A percentile compares a stretch with the other conserved stretches of the same genome.
These are phyloP conservation scores for Aptenodytes patagonicus DNA, from an alignment of 2,113 vertebrate species.

Conservation along the genomic window DNA sequence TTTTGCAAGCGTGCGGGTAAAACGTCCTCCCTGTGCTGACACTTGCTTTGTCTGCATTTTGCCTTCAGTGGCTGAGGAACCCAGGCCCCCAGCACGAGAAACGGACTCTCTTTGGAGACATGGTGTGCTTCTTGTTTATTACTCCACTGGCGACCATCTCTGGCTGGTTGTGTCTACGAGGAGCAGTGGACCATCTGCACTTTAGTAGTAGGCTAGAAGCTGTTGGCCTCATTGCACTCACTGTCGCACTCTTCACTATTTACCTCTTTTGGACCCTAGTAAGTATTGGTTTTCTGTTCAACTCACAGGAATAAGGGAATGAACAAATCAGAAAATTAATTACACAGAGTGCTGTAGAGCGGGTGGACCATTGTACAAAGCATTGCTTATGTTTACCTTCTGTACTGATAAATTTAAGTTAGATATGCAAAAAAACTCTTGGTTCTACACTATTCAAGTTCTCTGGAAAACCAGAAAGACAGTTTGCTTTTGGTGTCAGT, in stretches of 20 bases:
- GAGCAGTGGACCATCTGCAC: constrained; percentile 83
- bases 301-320: not conserved
- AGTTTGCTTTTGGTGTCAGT: not conserved
- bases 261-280: constrained; percentile 86
- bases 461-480: not conserved
- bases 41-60: constrained; percentile 15
- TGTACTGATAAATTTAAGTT: not conserved
- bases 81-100: constrained; percentile 81
- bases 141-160: constrained; percentile 80
- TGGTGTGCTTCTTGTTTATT: constrained; percentile 85
- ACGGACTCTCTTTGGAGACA: constrained; percentile 80
- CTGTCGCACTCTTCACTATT: constrained; percentile 85
- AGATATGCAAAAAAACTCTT: not conserved
- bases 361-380: accelerated
- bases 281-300: constrained; percentile 46
- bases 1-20: not conserved
- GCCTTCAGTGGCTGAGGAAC: constrained; percentile 79
- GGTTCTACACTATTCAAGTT: not conserved
- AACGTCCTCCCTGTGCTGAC: not conserved
- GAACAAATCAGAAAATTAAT: not conserved
- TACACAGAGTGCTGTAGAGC: not conserved
- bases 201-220: constrained; percentile 84
- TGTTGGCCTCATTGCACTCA: constrained; percentile 83
- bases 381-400: not conserved
- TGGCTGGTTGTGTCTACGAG: constrained; percentile 82